These are phyloP conservation scores for Limosa lapponica DNA, from an alignment of 2,797 vertebrate genomes.

Conservation along the genomic window DNA sequence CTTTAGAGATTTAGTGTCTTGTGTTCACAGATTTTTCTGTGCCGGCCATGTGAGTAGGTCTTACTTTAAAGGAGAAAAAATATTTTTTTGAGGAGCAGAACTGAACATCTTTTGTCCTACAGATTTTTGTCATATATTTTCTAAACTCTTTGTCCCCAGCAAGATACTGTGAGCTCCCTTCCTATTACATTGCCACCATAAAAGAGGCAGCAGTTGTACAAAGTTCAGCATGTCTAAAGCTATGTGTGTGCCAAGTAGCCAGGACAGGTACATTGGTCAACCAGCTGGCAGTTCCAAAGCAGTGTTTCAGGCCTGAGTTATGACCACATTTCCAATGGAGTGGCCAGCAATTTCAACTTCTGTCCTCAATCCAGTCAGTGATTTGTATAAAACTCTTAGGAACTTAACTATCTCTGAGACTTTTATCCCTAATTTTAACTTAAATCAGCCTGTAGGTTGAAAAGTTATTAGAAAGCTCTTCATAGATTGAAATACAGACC, in stretches of 20 bases:
- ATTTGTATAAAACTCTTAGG: neutral
- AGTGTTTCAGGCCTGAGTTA: neutral
- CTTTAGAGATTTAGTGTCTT: neutral
- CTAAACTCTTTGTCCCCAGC: neutral
- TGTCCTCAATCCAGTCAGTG: neutral
- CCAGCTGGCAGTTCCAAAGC: neutral
- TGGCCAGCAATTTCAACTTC: neutral
- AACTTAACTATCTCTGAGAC: neutral
- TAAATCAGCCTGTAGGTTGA: neutral
- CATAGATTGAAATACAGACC: neutral
- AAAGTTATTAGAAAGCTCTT: neutral
- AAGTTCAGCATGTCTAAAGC: neutral
- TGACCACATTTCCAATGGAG: neutral
- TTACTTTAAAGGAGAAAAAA: neutral
- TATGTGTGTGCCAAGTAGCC: neutral
- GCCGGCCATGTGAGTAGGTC: neutral
- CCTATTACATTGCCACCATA: neutral
- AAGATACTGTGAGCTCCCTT: neutral
- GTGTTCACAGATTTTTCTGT: neutral
- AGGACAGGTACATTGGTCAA: neutral
- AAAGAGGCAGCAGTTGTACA: neutral
- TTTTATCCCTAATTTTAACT: neutral
- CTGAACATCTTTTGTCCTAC: neutral
- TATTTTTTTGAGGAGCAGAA: neutral
- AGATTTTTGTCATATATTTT: neutral